Evolutionary conservation across 2,888 invertebrate genomes (phyloP).

Genomic region (Parnassius apollo): DNA sequence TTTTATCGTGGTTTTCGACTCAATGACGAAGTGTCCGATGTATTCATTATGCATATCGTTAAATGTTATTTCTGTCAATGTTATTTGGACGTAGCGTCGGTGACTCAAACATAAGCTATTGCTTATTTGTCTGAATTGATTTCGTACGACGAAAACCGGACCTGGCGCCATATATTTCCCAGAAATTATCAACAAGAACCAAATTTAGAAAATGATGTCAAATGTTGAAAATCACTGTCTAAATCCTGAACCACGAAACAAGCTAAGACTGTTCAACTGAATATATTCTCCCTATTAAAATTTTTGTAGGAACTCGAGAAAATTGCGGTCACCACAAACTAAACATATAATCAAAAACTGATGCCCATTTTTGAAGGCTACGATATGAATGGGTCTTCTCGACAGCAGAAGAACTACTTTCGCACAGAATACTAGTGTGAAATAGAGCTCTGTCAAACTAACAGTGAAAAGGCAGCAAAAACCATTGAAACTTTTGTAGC

Average conservation of each 20-base stretch:
- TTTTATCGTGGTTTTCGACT: constrained; percentile 15
- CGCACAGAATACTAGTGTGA: too few relatives aligned
- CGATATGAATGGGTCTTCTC: too few relatives aligned
- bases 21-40: constrained; percentile 25
- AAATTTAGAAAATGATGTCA: not conserved
- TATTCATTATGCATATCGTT: constrained; percentile 32
- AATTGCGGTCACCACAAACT: too few relatives aligned
- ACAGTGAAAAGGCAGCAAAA: too few relatives aligned
- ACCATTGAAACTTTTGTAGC: too few relatives aligned
- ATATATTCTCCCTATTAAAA: too few relatives aligned
- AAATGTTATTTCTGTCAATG: constrained; percentile 29
- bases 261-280: not conserved
- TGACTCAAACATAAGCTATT: constrained; percentile 33
- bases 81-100: constrained; percentile 28
- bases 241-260: not conserved
- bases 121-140: constrained; percentile 30
- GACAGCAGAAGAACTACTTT: too few relatives aligned
- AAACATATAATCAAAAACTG: too few relatives aligned
- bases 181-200: constrained; percentile 1
- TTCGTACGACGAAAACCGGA: constrained; percentile 12
- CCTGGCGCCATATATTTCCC: constrained; percentile 6
- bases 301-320: too few relatives aligned
- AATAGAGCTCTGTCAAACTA: too few relatives aligned
- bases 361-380: too few relatives aligned
- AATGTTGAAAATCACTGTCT: not conserved